Evolutionary conservation across 2,888 invertebrate genomes (phyloP).

Genomic region (Kryphioiulus occultus): DNA sequence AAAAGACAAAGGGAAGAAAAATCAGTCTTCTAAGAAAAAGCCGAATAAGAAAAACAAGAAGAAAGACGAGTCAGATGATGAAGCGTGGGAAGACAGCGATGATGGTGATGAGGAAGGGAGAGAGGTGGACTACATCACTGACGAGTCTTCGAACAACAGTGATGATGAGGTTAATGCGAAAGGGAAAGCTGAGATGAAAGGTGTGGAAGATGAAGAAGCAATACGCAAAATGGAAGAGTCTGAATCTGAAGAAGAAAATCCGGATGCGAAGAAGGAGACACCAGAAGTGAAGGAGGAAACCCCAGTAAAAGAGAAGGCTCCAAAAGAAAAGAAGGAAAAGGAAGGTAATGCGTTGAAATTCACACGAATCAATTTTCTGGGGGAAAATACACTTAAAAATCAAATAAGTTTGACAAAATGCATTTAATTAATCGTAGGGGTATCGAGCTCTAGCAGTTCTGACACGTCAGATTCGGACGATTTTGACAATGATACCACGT

Average conservation of each 20-base stretch:
- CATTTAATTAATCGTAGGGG: slow-evolving; percentile 64
- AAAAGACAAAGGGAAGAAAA: slow-evolving; percentile 62
- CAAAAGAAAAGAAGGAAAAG: slow-evolving; percentile 54
- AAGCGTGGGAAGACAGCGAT: slow-evolving; percentile 95
- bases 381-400: slow-evolving; percentile 43
- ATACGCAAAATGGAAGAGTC: slow-evolving; percentile 85
- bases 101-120: slow-evolving; percentile 96
- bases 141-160: slow-evolving; percentile 69
- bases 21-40: slow-evolving; percentile 74
- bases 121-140: slow-evolving; percentile 93
- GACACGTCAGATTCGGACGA: slow-evolving; percentile 71
- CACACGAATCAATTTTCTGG: slow-evolving; percentile 51
- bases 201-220: slow-evolving; percentile 90
- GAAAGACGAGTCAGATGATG: slow-evolving; percentile 70
- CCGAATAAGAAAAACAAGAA: slow-evolving; percentile 74
- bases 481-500: slow-evolving; percentile 57
- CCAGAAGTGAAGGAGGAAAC: slow-evolving; percentile 64
- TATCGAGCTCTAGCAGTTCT: slow-evolving; percentile 76
- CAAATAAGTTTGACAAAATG: slow-evolving; percentile 9
- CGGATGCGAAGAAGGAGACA: slow-evolving; percentile 74
- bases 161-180: slow-evolving; percentile 65
- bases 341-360: slow-evolving; percentile 35
- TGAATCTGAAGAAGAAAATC: slow-evolving; percentile 83
- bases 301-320: slow-evolving; percentile 47
- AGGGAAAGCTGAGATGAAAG: slow-evolving; percentile 81